Base-by-base conservation (phyloP, 2,113 vertebrate species). In the Sciurus niger region DNA sequence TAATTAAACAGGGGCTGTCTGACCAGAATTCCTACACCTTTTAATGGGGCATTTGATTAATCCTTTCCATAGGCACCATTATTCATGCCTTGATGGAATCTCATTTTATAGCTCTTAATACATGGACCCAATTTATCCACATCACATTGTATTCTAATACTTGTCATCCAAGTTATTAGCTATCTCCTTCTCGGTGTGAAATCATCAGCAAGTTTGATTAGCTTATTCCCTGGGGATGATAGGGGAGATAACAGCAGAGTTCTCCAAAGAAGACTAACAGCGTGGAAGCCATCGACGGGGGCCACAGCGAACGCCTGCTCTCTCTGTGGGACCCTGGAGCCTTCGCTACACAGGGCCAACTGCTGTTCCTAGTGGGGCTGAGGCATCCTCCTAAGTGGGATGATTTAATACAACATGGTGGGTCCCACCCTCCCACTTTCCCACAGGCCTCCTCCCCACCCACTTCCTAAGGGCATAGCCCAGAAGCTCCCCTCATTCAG, bases 81-180 rank as follows among this genome's bases (percentile, higher is more conserved):
- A 40, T 72, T 6, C 58, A 95, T 95, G 72, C 67, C 95, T 93
- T 92, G 96, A 97, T 96, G 46, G 12, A 30, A 96, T 97, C 74
- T 70, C 94, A 96, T 83, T 92, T 97, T 93, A 95, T 98, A 97
- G 88, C 80, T 79, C 82, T 97, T 98, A 98, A 97, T 97, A 96
- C 95, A 89, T 68, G 94, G 97, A 87, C 93, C 93, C 96, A 97
- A 97, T 97, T 97, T 97, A 98, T 96, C 96, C 96, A 94, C 96
- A 97, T 97, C 96, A 98, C 96, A 96, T 95, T 97, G 95, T 97
- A 96, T 97, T 98, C 97, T 97, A 97, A 97, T 97, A 96, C 95
- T 97, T 98, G 97, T 96, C 97, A 97, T 94, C 93, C 84, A 93
- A 96, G 96, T 97, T 97, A 97, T 96, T 96, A 97, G 97, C 97